Percentiles rank a stretch among this genome's conserved stretches.
These are phyloP conservation scores for Myotis pilosus DNA, from an alignment of 2,797 vertebrate species.

Conservation along the genomic window DNA sequence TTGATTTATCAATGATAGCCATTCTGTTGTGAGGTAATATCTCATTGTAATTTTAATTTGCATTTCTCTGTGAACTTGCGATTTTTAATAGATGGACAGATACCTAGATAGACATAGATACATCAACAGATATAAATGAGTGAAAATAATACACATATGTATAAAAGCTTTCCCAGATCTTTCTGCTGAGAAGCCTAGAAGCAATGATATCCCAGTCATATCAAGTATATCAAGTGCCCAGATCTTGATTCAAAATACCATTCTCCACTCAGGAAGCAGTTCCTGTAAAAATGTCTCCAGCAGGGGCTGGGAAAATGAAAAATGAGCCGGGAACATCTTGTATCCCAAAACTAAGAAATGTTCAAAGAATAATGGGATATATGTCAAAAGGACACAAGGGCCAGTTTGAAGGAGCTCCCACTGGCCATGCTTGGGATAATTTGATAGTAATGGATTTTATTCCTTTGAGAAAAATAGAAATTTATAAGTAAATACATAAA, in stretches of 20 bases:
- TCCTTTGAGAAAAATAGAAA: neutral
- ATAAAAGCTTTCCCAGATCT: neutral
- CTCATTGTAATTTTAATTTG: neutral
- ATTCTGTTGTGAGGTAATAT: neutral
- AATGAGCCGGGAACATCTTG: neutral
- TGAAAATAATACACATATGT: neutral
- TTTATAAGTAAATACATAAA: neutral
- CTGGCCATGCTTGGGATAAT: neutral
- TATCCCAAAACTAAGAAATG: neutral
- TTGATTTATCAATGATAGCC: neutral
- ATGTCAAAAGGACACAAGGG: neutral
- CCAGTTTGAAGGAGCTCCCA: neutral
- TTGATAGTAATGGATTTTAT: constrained; percentile 6
- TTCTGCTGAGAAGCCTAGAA: neutral
- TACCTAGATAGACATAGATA: neutral
- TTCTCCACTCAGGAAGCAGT: neutral
- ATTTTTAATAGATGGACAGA: neutral
- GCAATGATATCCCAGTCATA: neutral
- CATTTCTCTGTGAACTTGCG: neutral
- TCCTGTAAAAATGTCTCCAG: neutral
- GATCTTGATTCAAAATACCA: neutral
- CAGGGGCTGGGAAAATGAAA: neutral
- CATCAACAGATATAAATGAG: neutral
- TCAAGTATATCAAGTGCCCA: neutral
- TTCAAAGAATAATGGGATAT: neutral